phyloP scores from a whole-genome alignment of 2,797 vertebrate species.

The Poeciliopsis paucimaculata region DNA sequence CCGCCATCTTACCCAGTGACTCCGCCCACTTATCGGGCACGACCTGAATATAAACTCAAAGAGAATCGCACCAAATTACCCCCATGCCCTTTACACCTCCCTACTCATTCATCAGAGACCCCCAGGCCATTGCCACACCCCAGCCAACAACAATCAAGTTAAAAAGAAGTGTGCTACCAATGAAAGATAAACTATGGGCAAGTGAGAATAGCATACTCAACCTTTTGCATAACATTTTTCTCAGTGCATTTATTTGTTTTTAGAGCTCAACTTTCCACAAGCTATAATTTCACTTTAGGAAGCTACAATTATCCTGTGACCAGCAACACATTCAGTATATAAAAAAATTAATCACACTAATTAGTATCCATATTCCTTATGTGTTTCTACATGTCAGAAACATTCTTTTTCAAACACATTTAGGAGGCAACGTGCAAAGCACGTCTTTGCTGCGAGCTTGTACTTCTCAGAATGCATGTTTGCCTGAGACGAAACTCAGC shows the following conservation, averaged over 20 bases:
- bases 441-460: slow-evolving; percentile 36
- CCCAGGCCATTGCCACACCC: background rate
- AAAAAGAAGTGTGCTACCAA: background rate
- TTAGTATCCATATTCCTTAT: slow-evolving; percentile 35
- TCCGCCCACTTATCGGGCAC: background rate
- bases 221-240: background rate
- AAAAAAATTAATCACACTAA: slow-evolving; percentile 47
- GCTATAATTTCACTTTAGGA: slow-evolving; percentile 34
- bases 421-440: slow-evolving; percentile 20
- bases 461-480: slow-evolving; percentile 56
- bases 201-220: background rate
- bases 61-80: background rate
- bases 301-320: slow-evolving; percentile 1
- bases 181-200: background rate
- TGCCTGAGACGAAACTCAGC: slow-evolving; percentile 37
- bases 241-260: background rate
- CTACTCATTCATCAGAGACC: background rate
- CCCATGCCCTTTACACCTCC: too few relatives aligned
- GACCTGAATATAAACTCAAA: background rate
- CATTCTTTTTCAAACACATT: slow-evolving; percentile 45
- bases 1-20: background rate
- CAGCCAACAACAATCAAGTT: background rate
- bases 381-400: slow-evolving; percentile 27
- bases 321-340: slow-evolving; percentile 1
- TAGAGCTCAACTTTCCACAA: slow-evolving; percentile 10